Evolutionary conservation across 2,113 vertebrate genomes (phyloP), one percentile per base, ranked within the genome.

Genomic region (Sclerurus mexicanus): DNA sequence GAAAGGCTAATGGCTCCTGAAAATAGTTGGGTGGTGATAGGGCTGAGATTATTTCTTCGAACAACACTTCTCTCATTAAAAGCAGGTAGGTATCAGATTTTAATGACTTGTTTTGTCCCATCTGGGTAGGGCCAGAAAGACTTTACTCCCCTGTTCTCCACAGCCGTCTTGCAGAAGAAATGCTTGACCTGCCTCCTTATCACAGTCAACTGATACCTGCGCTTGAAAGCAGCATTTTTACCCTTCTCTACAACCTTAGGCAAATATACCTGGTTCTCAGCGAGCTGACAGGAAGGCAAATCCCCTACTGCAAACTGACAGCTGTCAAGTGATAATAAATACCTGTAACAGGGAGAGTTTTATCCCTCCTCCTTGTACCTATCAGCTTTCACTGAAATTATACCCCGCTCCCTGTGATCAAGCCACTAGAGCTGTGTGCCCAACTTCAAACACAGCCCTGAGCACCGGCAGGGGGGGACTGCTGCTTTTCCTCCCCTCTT

Each of bases 241-340:
- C 79, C 60, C 55, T 64, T 87, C 72, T 59, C 52, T 27, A 67
- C 64, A 91, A 94, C 87, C 84, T 78, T 46, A 74, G 94, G 94
- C 93, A 97, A 96, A 96, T 84, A 87, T 75, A 74, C 74, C 81
- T 37, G 84, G 74, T 95, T 97, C 93, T 97, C 96, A 96, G 93
- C 94, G 91, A 96, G 78, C 88, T 89, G 95, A 96, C 68, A 75
- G 83, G 87, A 95, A 89, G 80, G 93, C 79, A 95, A 95, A 95
- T 96, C 91, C 79, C 96, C 92, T 73, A 44, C 85, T 91, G 91
- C 93, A 97, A 97, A 97, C 79, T 95, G 96, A 95, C 95, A 97
- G 92, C 80, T 71, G 88, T 80, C 78, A 79, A 83, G 85, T 72
- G 95, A 93, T 81, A 96, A 97, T 85, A 96, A 97, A 68, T 82